Evolutionary conservation across 1,140 invertebrate species (phyloP).

Genomic region (Trichoplusia ni): DNA sequence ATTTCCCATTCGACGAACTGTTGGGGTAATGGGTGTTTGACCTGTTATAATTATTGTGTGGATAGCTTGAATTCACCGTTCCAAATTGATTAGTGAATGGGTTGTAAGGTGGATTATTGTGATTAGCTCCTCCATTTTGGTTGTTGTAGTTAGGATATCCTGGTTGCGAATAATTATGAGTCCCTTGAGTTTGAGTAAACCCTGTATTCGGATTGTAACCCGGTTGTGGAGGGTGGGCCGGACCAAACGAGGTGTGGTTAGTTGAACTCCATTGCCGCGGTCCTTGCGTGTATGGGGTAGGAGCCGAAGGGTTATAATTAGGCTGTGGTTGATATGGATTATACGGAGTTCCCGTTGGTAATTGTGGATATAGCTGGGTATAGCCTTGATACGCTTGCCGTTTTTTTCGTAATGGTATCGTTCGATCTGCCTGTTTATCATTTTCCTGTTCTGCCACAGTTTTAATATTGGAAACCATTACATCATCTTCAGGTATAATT

Average conservation of each 20-base stretch:
- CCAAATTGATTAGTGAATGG: background rate
- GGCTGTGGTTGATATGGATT: conserved; percentile 11
- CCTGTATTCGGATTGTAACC: background rate
- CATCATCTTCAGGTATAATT: background rate
- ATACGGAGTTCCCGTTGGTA: conserved; percentile 23
- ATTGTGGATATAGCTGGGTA: conserved; percentile 12
- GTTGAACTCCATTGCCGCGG: no score
- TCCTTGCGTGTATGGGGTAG: background rate
- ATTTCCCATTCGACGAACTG: background rate
- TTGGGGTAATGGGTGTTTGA: background rate
- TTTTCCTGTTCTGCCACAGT: background rate
- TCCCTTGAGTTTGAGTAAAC: no score
- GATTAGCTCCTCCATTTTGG: background rate
- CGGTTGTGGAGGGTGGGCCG: background rate
- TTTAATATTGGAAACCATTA: background rate
- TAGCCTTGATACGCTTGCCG: conserved; percentile 14
- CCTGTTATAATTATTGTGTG: background rate
- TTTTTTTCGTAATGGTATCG: background rate
- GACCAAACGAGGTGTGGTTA: background rate
- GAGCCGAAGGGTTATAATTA: background rate
- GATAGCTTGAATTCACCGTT: background rate
- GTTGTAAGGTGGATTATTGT: background rate
- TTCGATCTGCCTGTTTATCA: background rate
- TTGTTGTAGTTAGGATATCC: background rate
- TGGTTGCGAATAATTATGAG: conserved; percentile 2